phyloP scores from a whole-genome alignment of 2,888 invertebrate genomes.

The Plagodis dolabraria region DNA sequence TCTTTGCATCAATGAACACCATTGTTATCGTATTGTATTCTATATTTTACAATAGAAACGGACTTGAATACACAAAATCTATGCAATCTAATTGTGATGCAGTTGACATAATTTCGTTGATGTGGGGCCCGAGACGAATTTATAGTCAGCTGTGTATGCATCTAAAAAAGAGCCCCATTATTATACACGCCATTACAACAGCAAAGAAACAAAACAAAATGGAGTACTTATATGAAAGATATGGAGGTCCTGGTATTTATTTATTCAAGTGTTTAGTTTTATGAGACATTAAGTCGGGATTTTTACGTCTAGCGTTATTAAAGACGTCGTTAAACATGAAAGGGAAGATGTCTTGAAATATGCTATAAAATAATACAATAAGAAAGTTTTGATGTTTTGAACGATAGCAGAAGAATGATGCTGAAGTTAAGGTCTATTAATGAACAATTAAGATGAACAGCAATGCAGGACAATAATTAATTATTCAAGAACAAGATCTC shows the following conservation, averaged over 20 bases:
- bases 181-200: conserved; percentile 31
- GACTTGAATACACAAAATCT: conserved; percentile 62
- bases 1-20: conserved; percentile 65
- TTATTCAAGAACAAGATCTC: no score
- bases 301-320: conserved; percentile 63
- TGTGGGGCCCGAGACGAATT: conserved; percentile 62
- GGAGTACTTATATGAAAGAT: conserved; percentile 40
- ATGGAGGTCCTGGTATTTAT: conserved; percentile 50
- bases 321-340: conserved; percentile 62
- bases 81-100: conserved; percentile 59
- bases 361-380: conserved; percentile 36
- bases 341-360: conserved; percentile 43
- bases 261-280: conserved; percentile 67
- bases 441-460: conserved; percentile 3
- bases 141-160: conserved; percentile 57
- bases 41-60: conserved; percentile 56
- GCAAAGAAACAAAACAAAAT: conserved; percentile 43
- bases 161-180: conserved; percentile 38
- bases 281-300: conserved; percentile 60
- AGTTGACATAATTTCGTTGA: conserved; percentile 70
- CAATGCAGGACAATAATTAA: no score
- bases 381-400: conserved; percentile 14
- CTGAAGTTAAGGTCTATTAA: conserved; percentile 19
- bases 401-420: conserved; percentile 7
- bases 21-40: conserved; percentile 50